Percentiles rank a stretch among this genome's conserved stretches.
These are phyloP conservation scores for Archilochus colubris DNA, from an alignment of 2,113 vertebrate species.

Conservation along the genomic window DNA sequence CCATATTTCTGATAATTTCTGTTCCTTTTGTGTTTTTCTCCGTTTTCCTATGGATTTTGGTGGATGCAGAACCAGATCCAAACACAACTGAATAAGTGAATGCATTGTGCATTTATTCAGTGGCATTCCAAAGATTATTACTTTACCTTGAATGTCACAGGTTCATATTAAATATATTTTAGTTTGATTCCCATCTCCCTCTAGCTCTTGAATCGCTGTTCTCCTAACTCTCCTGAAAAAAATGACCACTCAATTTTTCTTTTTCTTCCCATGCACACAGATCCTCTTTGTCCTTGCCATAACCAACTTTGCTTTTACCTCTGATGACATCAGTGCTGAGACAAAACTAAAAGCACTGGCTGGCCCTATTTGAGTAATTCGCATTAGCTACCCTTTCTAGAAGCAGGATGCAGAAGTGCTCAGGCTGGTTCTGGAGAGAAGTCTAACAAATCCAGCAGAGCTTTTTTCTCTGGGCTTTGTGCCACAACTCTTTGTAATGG, in stretches of 20 bases:
- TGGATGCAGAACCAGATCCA: background rate
- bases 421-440: background rate
- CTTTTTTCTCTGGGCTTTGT: background rate
- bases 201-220: background rate
- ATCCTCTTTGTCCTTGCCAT: background rate
- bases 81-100: background rate
- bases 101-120: background rate
- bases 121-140: background rate
- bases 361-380: background rate
- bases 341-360: background rate
- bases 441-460: background rate
- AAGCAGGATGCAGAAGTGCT: background rate
- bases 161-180: background rate
- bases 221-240: background rate
- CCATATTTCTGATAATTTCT: background rate
- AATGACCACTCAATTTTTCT: background rate
- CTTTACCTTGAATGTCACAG: background rate
- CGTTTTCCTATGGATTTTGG: background rate
- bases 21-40: background rate
- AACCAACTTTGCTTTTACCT: background rate
- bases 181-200: background rate
- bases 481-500: background rate
- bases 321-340: background rate
- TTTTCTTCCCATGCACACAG: background rate
- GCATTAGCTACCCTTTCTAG: background rate